These are phyloP conservation scores for Drosophila nannoptera DNA, from an alignment of 1,140 invertebrate genomes.

Conservation along the genomic window DNA sequence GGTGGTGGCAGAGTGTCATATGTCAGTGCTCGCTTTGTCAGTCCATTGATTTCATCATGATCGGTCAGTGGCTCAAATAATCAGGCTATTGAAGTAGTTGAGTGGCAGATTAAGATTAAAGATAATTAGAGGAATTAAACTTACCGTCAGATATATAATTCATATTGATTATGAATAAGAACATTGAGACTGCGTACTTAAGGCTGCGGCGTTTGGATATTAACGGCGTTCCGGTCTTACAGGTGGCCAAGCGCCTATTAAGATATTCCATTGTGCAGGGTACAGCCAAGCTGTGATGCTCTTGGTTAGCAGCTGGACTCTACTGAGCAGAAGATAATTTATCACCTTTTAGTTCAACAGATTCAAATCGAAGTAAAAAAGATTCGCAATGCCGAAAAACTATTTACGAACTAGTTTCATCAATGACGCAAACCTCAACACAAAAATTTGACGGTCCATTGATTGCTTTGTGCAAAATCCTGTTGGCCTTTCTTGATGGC, in stretches of 20 bases:
- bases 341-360: not conserved
- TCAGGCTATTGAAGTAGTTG: too few species aligned
- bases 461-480: slow-evolving; percentile 7
- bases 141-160: slow-evolving; percentile 45
- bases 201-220: slow-evolving; percentile 23
- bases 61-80: not conserved
- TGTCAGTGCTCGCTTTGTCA: not conserved
- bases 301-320: slow-evolving; percentile 20
- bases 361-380: too few species aligned
- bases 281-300: slow-evolving; percentile 64
- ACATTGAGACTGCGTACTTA: slow-evolving; percentile 21
- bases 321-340: slow-evolving; percentile 28
- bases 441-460: not conserved
- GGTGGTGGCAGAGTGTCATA: not conserved
- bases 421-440: not conserved
- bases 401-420: too few species aligned
- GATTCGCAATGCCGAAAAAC: too few species aligned
- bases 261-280: slow-evolving; percentile 59
- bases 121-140: not conserved
- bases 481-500: not conserved
- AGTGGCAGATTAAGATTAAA: too few species aligned
- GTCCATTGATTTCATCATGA: not conserved
- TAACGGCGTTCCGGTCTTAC: slow-evolving; percentile 17
- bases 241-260: slow-evolving; percentile 9
- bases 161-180: slow-evolving; percentile 18